Evolutionary conservation across 2,113 vertebrate species (phyloP).

Genomic region (Mirza zaza): DNA sequence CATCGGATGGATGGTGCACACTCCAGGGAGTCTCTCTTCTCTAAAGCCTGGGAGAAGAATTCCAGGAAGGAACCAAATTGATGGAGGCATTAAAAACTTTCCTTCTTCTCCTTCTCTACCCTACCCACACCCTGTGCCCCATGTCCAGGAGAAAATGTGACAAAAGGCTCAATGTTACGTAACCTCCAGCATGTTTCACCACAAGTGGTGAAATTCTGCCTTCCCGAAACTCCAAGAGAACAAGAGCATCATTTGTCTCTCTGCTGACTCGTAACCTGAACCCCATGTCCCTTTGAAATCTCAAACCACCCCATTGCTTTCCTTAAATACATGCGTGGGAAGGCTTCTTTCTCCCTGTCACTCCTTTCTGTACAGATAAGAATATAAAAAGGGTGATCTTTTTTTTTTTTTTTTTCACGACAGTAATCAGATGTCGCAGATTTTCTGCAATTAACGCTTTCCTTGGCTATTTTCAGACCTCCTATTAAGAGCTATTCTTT

Average conservation of each 20-base stretch:
- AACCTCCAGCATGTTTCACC: accelerated
- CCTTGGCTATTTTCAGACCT: constrained; percentile 54
- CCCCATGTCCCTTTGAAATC: not conserved
- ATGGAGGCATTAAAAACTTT: accelerated
- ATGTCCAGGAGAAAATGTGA: not conserved
- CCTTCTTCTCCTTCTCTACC: accelerated
- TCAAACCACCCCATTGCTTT: not conserved
- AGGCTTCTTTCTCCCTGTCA: not conserved
- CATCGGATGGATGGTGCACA: accelerated
- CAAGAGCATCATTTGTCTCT: accelerated
- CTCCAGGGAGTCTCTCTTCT: accelerated
- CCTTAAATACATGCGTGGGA: not conserved
- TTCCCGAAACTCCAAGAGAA: not conserved
- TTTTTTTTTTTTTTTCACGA: too few relatives aligned
- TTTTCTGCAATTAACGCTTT: not conserved
- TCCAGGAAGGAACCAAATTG: accelerated
- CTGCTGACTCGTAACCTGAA: not conserved
- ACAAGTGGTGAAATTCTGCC: not conserved
- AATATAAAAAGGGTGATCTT: not conserved
- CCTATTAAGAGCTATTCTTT: constrained; percentile 48
- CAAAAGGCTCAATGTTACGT: not conserved
- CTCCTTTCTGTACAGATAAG: not conserved
- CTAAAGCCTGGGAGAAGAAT: not conserved
- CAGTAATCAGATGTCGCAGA: not conserved
- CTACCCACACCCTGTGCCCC: accelerated